phyloP scores from a whole-genome alignment of 1,140 invertebrate genomes.

The Octopus bimaculoides region DNA sequence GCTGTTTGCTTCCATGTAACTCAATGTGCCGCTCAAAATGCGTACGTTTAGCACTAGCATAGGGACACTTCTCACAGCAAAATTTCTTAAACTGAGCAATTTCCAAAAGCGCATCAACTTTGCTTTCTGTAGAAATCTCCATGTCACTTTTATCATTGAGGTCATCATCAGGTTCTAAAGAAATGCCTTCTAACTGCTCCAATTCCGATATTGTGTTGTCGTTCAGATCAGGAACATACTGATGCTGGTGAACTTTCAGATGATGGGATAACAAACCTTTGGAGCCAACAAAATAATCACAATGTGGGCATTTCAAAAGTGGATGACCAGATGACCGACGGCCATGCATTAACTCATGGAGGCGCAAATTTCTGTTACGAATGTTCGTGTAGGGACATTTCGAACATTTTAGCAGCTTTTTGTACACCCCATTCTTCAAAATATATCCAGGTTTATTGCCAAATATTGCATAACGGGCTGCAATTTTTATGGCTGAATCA shows the following conservation, averaged over 20 bases:
- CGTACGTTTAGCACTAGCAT: conserved; percentile 80
- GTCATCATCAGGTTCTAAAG: conserved; percentile 12
- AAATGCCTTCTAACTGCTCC: conserved; percentile 19
- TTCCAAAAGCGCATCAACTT: conserved; percentile 47
- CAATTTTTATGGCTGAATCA: conserved; percentile 47
- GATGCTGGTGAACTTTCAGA: conserved; percentile 69
- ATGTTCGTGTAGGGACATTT: conserved; percentile 78
- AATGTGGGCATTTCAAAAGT: conserved; percentile 74
- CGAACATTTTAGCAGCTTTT: conserved; percentile 82
- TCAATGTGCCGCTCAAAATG: conserved; percentile 81
- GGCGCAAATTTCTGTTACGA: conserved; percentile 69
- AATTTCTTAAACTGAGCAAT: conserved; percentile 51
- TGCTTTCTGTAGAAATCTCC: conserved; percentile 32
- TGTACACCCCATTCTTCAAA: conserved; percentile 64
- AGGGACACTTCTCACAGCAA: conserved; percentile 72
- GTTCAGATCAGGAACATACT: conserved; percentile 30
- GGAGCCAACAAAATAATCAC: conserved; percentile 79
- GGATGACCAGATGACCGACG: conserved; percentile 57
- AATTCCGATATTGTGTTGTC: conserved; percentile 28
- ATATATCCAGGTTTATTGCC: conserved; percentile 41
- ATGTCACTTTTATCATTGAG: conserved; percentile 26
- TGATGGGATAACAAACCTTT: conserved; percentile 76
- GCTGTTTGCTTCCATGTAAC: conserved; percentile 79
- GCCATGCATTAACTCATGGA: conserved; percentile 84
- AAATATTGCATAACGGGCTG: conserved; percentile 33